Percentiles rank a stretch among this genome's conserved stretches.
Evolutionary conservation across 2,113 vertebrate species (phyloP).

Genomic region (Dryoscopus gambensis): DNA sequence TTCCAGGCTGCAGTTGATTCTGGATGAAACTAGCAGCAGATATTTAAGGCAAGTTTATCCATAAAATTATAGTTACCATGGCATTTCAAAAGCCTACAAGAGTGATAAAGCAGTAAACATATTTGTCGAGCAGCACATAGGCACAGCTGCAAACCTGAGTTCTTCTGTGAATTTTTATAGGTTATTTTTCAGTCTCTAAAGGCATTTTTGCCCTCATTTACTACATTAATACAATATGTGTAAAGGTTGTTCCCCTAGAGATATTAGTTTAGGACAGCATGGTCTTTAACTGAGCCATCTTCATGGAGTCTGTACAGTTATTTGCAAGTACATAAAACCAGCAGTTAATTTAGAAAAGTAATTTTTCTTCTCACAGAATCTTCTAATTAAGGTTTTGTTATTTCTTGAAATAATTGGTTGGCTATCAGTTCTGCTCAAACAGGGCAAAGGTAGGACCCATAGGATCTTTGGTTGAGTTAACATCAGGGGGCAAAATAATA

Average conservation of each 20-base stretch:
- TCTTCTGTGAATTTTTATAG: background rate
- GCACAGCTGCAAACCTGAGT: background rate
- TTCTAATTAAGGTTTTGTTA: background rate
- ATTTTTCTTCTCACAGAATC: slow-evolving; percentile 16
- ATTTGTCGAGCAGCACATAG: background rate
- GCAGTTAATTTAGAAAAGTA: background rate
- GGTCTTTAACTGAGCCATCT: background rate
- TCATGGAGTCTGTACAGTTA: background rate
- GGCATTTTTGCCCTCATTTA: background rate
- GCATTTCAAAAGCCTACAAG: slow-evolving; percentile 2
- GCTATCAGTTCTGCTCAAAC: background rate
- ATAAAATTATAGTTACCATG: background rate
- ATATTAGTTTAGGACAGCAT: background rate
- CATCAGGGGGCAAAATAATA: background rate
- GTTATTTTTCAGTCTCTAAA: slow-evolving; percentile 13
- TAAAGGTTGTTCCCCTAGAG: background rate
- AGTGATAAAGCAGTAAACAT: background rate
- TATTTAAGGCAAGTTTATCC: background rate
- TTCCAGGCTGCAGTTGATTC: background rate
- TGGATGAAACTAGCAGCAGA: background rate
- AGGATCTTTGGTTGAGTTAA: background rate
- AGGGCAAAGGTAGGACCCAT: background rate
- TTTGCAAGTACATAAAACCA: background rate
- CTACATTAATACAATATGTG: background rate
- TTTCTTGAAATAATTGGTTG: background rate